Conservation (phyloP, 2,888 invertebrate species). For the Mystacides longicornis region DNA sequence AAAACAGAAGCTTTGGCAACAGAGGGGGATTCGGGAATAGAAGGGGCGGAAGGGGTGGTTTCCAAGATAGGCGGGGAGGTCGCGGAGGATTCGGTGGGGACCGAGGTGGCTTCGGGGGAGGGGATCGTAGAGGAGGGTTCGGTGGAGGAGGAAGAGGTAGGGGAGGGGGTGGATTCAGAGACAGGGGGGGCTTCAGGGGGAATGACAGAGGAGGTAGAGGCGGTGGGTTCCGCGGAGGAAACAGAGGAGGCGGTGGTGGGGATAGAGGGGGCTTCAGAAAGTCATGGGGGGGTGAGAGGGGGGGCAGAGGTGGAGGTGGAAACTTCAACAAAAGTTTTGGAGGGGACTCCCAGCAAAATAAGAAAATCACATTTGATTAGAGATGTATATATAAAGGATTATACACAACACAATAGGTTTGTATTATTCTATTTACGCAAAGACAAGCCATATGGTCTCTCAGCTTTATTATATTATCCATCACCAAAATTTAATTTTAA, state of each 20-base stretch:
- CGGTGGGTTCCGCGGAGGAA: constrained; percentile 28
- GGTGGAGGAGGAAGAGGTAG: constrained; percentile 29
- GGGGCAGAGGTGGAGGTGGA: constrained; percentile 41
- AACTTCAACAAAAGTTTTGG: constrained; percentile 56
- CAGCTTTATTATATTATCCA: too few relatives aligned
- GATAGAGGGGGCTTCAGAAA: constrained; percentile 35
- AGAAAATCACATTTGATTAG: constrained; percentile 64
- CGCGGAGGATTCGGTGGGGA: constrained; percentile 29
- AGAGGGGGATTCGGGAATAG: constrained; percentile 33
- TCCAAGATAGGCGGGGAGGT: constrained; percentile 32
- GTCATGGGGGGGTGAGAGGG: constrained; percentile 42
- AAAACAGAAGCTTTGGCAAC: constrained; percentile 28
- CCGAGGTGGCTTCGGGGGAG: constrained; percentile 29
- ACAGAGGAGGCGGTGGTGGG: constrained; percentile 28
- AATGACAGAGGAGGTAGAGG: constrained; percentile 30
- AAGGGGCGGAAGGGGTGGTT: constrained; percentile 27
- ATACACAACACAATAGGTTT: neutral
- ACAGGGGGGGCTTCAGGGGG: constrained; percentile 28
- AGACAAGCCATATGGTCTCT: too few relatives aligned
- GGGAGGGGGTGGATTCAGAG: constrained; percentile 28
- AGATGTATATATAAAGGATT: neutral
- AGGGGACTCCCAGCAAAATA: constrained; percentile 54
- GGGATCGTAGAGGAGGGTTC: constrained; percentile 31
- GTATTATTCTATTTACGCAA: too few relatives aligned
- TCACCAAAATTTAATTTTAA: too few relatives aligned